A percentile compares a stretch with the other conserved stretches of the same genome.
phyloP scores from a whole-genome alignment of 2,797 vertebrate genomes.

The Lagorchestes hirsutus region DNA sequence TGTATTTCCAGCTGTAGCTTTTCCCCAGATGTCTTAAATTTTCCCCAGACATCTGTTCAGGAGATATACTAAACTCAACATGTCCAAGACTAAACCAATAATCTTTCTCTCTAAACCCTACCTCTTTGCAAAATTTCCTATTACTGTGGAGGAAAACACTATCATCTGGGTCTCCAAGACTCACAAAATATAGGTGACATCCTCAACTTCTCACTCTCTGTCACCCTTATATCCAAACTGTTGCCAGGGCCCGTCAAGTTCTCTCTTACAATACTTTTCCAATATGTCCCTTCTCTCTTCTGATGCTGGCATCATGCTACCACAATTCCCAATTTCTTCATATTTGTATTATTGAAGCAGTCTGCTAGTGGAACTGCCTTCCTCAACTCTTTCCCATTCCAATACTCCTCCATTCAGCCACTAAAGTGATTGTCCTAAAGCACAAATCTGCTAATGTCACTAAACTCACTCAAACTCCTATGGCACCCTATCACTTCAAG shows the following conservation, averaged over 20 bases:
- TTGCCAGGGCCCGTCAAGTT: neutral
- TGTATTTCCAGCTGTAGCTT: neutral
- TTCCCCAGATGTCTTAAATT: neutral
- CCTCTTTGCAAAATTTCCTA: neutral
- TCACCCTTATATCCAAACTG: neutral
- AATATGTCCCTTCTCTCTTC: neutral
- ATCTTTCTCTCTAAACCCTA: neutral
- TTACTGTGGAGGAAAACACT: neutral
- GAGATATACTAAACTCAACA: neutral
- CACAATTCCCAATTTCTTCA: neutral
- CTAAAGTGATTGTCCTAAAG: neutral
- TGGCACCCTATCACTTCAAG: neutral
- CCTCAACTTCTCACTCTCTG: neutral
- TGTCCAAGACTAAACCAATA: neutral
- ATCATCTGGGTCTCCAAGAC: too few species aligned
- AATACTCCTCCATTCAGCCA: neutral
- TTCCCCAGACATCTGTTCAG: neutral
- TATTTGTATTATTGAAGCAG: neutral
- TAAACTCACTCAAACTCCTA: neutral
- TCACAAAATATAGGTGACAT: neutral
- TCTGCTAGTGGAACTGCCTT: neutral
- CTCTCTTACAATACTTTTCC: neutral
- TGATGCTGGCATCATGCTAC: neutral
- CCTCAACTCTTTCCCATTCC: neutral
- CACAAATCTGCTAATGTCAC: neutral